A percentile compares a stretch with the other conserved stretches of the same genome.
These are phyloP conservation scores for Dinomys branickii DNA, from an alignment of 2,113 vertebrate species.

Conservation along the genomic window DNA sequence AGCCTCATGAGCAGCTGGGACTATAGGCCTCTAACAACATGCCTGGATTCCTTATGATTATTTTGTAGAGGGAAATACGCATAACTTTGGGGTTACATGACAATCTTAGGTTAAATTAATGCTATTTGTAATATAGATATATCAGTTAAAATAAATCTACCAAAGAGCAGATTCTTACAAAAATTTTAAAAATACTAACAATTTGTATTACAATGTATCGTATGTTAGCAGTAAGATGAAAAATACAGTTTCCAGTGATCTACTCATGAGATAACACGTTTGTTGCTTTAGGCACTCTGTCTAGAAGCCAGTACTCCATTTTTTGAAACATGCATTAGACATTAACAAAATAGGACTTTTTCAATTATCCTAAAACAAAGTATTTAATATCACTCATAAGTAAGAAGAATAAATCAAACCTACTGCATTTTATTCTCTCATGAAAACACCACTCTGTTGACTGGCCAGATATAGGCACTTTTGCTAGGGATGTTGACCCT, in stretches of 20 bases:
- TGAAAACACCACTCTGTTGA: not conserved
- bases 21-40: not conserved
- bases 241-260: not conserved
- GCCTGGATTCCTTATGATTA: not conserved
- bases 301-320: constrained; percentile 9
- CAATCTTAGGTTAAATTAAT: constrained; percentile 5
- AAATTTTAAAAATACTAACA: not conserved
- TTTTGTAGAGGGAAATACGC: not conserved
- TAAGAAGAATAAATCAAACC: not conserved
- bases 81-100: not conserved
- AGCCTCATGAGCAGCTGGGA: not conserved
- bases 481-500: not conserved
- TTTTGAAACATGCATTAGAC: not conserved
- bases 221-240: constrained; percentile 5
- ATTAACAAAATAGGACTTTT: not conserved
- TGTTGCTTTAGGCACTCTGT: not conserved
- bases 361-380: constrained; percentile 19
- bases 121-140: not conserved
- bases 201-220: not conserved
- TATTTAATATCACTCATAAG: not conserved
- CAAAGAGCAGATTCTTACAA: constrained; percentile 40
- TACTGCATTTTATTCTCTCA: not conserved
- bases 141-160: constrained; percentile 1
- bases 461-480: not conserved
- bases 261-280: constrained; percentile 3